Conservation (phyloP, 92 coral and sea anemone species). For the Phymanthus crucifer region DNA sequence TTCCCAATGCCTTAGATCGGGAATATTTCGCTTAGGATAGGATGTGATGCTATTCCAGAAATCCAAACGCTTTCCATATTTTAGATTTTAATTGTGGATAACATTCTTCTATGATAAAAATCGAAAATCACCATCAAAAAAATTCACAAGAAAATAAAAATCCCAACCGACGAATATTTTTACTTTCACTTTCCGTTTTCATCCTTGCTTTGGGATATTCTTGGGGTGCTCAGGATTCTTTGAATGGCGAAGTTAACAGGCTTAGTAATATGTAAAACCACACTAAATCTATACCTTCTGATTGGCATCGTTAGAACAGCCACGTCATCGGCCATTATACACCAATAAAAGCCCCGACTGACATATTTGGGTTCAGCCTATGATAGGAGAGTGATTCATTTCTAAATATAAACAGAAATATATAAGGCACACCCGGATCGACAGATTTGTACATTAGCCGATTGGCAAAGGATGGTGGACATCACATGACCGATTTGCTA, state of each 20-base stretch:
- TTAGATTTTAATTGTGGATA: neutral
- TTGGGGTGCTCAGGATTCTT: neutral
- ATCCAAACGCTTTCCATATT: neutral
- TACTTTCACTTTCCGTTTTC: neutral
- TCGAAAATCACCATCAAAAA: neutral
- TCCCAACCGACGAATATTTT: neutral
- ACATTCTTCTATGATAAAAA: neutral
- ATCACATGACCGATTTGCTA: neutral
- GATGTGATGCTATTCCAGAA: conserved; percentile 1
- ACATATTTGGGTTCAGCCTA: conserved; percentile 20
- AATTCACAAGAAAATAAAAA: neutral
- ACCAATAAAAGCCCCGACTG: conserved; percentile 8
- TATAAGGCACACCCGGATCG: conserved; percentile 20
- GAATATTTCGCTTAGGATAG: neutral
- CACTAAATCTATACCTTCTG: conserved; percentile 16
- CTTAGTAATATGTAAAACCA: conserved; percentile 11
- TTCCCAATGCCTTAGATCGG: neutral
- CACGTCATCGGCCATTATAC: conserved; percentile 21
- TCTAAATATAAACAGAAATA: conserved; percentile 28
- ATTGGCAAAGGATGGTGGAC: neutral
- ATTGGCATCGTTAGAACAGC: conserved; percentile 4
- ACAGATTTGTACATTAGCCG: conserved; percentile 20
- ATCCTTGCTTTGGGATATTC: neutral
- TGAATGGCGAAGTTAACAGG: conserved; percentile 5
- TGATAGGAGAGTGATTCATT: conserved; percentile 22